Evolutionary conservation across 2,888 invertebrate species (phyloP).

Genomic region (Xestia xanthographa): DNA sequence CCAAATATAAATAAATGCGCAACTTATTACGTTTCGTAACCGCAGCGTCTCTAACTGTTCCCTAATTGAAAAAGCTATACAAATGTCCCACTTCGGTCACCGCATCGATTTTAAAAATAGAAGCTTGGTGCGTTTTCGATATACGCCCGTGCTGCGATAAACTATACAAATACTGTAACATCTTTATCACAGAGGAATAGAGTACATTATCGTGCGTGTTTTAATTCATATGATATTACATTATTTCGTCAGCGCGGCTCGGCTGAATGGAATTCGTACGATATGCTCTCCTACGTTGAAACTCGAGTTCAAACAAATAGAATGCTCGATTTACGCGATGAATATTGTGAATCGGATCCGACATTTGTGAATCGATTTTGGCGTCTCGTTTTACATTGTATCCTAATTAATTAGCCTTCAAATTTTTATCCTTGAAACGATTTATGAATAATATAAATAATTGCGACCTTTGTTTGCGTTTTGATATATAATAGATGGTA

Average conservation of each 20-base stretch:
- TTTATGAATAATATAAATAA: slow-evolving; percentile 61
- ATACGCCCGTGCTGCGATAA: slow-evolving; percentile 79
- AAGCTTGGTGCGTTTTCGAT: slow-evolving; percentile 87
- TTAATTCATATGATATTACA: slow-evolving; percentile 69
- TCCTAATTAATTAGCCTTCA: slow-evolving; percentile 69
- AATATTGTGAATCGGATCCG: slow-evolving; percentile 77
- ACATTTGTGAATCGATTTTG: slow-evolving; percentile 70
- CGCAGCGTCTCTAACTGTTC: slow-evolving; percentile 75
- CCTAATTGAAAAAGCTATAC: slow-evolving; percentile 85
- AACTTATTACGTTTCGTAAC: slow-evolving; percentile 48
- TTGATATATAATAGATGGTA: slow-evolving; percentile 50
- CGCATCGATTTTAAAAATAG: slow-evolving; percentile 90
- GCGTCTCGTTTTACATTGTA: slow-evolving; percentile 65
- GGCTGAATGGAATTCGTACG: slow-evolving; percentile 85
- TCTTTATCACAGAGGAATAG: slow-evolving; percentile 70
- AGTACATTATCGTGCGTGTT: slow-evolving; percentile 71
- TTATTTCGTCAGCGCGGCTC: slow-evolving; percentile 69
- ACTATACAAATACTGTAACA: slow-evolving; percentile 66
- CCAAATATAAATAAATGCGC: slow-evolving; percentile 20
- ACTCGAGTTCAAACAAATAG: slow-evolving; percentile 86
- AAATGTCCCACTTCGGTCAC: slow-evolving; percentile 88
- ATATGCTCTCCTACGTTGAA: slow-evolving; percentile 85
- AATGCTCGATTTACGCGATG: slow-evolving; percentile 82
- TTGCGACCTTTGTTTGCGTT: slow-evolving; percentile 49
- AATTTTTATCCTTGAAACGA: slow-evolving; percentile 52